These are phyloP conservation scores for Forbesichthys papilliferus DNA, from an alignment of 2,113 vertebrate genomes.

Conservation along the genomic window DNA sequence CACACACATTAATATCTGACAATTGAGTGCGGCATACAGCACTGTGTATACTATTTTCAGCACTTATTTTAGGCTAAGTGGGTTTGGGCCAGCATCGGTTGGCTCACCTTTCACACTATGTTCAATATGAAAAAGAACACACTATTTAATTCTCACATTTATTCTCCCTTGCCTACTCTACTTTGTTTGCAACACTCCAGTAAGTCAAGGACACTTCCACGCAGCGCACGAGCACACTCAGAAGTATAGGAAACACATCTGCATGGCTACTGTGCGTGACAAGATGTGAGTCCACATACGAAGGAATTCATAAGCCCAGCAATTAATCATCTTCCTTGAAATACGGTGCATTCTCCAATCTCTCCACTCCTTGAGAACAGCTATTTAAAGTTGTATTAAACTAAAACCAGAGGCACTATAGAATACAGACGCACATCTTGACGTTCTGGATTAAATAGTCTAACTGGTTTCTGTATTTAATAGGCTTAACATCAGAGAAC, in stretches of 20 bases:
- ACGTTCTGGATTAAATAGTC: too few species aligned
- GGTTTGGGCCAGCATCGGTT: constrained; percentile 65
- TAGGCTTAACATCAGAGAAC: too few species aligned
- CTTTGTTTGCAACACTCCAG: constrained; percentile 14
- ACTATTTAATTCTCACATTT: constrained; percentile 30
- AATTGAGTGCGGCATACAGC: constrained; percentile 63
- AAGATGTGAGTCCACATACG: too few species aligned
- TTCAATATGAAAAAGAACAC: constrained; percentile 65
- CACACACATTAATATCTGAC: constrained; percentile 65
- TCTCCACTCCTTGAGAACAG: too few species aligned
- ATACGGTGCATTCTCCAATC: too few species aligned
- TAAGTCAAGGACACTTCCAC: constrained; percentile 31
- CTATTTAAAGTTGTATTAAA: too few species aligned
- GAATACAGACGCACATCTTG: too few species aligned
- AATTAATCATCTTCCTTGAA: too few species aligned
- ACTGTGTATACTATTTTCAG: constrained; percentile 67
- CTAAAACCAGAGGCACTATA: too few species aligned
- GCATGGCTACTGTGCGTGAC: background rate
- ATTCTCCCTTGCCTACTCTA: constrained; percentile 2
- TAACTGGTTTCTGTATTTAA: too few species aligned
- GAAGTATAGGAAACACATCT: background rate
- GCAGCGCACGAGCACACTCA: background rate
- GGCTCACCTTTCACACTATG: constrained; percentile 62
- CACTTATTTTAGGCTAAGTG: constrained; percentile 72
- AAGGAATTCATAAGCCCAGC: too few species aligned